Conservation (phyloP, 2,797 vertebrate species). For the Vireo griseus region DNA sequence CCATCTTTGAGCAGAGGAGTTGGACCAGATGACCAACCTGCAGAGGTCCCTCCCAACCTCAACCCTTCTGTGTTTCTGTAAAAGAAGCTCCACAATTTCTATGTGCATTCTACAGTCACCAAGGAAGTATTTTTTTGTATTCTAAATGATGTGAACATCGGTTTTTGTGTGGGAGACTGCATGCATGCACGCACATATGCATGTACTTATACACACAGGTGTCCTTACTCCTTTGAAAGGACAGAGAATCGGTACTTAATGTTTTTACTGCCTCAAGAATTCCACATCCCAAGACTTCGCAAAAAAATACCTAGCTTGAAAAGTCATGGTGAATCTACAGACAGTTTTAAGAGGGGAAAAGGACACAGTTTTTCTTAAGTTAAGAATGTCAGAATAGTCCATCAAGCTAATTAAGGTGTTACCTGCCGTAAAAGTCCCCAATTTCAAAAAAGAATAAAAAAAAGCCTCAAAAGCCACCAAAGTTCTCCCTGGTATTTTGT, state of each 20-base stretch:
- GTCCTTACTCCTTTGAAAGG: neutral
- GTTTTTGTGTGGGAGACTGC: neutral
- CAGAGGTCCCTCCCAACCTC: neutral
- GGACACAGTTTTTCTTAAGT: neutral
- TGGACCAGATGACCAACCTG: neutral
- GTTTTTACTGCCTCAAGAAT: neutral
- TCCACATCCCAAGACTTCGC: neutral
- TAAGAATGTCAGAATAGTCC: constrained; percentile 34
- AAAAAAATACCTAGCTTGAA: neutral
- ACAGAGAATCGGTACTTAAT: neutral
- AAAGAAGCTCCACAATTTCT: neutral
- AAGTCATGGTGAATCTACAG: neutral
- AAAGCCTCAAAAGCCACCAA: neutral
- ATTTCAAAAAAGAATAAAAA: neutral
- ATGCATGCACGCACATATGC: neutral
- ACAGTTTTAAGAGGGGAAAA: neutral
- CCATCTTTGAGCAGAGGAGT: neutral
- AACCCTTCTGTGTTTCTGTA: neutral
- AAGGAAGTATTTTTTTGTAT: neutral
- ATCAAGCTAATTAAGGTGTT: constrained; percentile 25
- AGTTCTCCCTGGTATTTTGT: neutral
- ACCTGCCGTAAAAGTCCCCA: neutral
- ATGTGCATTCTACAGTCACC: neutral
- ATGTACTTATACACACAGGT: neutral
- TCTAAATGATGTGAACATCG: neutral